Evolutionary conservation across 2,113 vertebrate genomes (phyloP).

Genomic region (Petrocephalus zakoni): DNA sequence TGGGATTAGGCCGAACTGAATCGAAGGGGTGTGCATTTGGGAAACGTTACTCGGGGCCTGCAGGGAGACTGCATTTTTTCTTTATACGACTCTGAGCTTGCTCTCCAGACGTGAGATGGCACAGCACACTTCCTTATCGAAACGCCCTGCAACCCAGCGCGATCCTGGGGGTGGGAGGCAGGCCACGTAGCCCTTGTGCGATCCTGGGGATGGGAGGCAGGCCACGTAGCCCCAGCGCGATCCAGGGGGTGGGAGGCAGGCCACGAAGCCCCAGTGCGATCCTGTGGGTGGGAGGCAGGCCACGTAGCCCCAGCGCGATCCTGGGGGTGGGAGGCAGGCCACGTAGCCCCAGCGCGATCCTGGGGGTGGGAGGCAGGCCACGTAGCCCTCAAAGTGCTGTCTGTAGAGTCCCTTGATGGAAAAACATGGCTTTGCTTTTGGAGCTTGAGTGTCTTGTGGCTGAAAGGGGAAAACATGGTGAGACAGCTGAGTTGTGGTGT

Average conservation of each 20-base stretch:
- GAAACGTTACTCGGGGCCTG: background rate
- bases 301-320: background rate
- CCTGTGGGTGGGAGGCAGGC: background rate
- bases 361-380: background rate
- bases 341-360: background rate
- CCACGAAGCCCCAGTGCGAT: background rate
- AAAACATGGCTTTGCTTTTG: background rate
- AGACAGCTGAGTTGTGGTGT: background rate
- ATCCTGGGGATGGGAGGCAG: no score
- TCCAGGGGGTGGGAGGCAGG: no score
- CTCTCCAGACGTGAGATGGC: background rate
- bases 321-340: no score
- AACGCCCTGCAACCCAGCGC: background rate
- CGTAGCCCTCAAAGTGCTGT: background rate
- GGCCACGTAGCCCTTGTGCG: background rate
- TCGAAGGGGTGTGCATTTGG: background rate
- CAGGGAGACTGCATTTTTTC: background rate
- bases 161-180: background rate
- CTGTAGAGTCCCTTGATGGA: background rate
- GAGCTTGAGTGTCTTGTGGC: background rate
- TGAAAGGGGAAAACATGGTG: background rate
- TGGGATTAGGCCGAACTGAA: background rate
- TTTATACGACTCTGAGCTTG: background rate
- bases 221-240: background rate
- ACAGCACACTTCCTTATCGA: background rate